Base-by-base conservation (phyloP, 2,113 vertebrate species). In the Cephalopholis sonnerati region DNA sequence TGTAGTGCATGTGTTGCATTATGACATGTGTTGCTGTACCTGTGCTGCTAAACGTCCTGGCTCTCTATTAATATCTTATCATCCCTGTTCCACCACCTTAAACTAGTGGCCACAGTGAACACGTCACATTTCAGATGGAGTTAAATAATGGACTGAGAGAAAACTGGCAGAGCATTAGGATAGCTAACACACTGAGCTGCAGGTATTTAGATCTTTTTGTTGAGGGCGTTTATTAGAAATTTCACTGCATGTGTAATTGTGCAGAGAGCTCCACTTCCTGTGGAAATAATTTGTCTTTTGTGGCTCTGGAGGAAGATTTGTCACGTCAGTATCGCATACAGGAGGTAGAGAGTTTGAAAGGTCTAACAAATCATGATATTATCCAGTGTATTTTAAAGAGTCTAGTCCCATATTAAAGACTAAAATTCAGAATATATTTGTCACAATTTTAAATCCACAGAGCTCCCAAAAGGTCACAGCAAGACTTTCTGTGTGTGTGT, bases 1-100 rank as follows among this genome's bases (percentile, higher is more conserved):
- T 36, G 27, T 13, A 63, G 62, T 54, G 53, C 65, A 55, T 73
- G 66, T 69, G 18, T 32, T 22, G 65, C 64, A 48, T 66, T 66
- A 27, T 66, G 20, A 68, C 32, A 51, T 50, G 24, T 50, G 44
- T 20, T 50, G 25, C 8, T 66, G 63, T 13, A 57, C 15, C 15
- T 10, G n/a, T 48, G 63, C 20, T 44, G 22, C 55, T 67, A 9
- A 48, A 32, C 1, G 3, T 74, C 29, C 18, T 62, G 50, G 10
- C 46, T 55, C 55, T 74, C 13, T 70, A 57, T n/a, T 53, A 55
- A 57, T 64, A n/a, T 61, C 3, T 18, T 17, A 65, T 27, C 61
- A 58, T 48, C 39, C 29, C 8, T 5, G 32, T 61, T 65, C 44
- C 41, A 17, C 44, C 22, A 29, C 29, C 8, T 79, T 70, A 48